Percentiles rank a stretch among this genome's conserved stretches.
phyloP scores from a whole-genome alignment of 1,140 invertebrate species.

The Papilio polyxenes region DNA sequence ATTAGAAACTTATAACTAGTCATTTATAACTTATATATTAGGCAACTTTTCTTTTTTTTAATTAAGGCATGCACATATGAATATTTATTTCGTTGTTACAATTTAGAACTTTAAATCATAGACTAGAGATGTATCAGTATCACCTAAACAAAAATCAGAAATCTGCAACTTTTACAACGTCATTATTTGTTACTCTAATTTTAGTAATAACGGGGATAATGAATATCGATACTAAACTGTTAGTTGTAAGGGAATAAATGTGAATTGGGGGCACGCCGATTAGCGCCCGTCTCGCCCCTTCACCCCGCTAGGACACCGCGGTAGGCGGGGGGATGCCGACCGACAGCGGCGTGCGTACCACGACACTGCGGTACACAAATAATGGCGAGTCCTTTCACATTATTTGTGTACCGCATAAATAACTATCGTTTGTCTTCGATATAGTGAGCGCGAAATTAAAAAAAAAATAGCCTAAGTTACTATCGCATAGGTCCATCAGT shows the following conservation, averaged over 20 bases:
- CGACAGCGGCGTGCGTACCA: background rate
- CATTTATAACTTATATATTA: too few species aligned
- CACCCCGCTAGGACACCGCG: background rate
- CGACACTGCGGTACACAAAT: slow-evolving; percentile 25
- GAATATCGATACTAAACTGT: slow-evolving; percentile 14
- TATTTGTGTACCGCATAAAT: background rate
- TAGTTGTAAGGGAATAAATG: slow-evolving; percentile 16
- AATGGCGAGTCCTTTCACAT: background rate
- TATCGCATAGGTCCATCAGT: too few species aligned
- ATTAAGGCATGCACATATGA: too few species aligned
- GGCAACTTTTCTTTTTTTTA: too few species aligned
- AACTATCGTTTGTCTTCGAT: too few species aligned
- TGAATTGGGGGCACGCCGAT: slow-evolving; percentile 23
- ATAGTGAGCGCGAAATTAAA: too few species aligned
- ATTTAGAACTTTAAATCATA: too few species aligned
- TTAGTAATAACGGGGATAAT: background rate
- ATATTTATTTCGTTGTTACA: too few species aligned
- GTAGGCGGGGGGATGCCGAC: background rate
- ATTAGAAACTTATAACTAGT: background rate
- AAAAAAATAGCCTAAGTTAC: too few species aligned
- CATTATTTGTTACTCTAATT: background rate
- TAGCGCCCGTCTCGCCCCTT: background rate
- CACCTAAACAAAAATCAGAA: too few species aligned
- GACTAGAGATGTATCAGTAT: too few species aligned
- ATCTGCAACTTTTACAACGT: background rate